A percentile compares a stretch with the other conserved stretches of the same genome.
phyloP scores from a whole-genome alignment of 2,113 vertebrate genomes.

The Sardina pilchardus region DNA sequence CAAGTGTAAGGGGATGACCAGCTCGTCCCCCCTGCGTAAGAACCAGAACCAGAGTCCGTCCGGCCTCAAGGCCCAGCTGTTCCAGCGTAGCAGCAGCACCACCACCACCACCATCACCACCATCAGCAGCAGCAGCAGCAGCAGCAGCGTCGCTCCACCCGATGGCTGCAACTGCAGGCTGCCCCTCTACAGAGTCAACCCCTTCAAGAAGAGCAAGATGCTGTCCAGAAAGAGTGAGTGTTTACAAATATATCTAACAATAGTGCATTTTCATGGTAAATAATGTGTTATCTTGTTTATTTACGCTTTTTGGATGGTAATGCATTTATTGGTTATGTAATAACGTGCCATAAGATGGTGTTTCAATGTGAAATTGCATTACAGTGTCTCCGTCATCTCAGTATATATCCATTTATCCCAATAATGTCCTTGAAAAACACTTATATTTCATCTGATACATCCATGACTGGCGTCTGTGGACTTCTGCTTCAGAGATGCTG shows the following conservation, averaged over 20 bases:
- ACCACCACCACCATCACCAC: conserved; percentile 19
- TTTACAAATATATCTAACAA: background rate
- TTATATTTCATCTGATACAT: background rate
- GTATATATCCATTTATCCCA: too few relatives aligned
- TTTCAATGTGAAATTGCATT: too few relatives aligned
- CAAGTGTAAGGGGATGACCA: conserved; percentile 82
- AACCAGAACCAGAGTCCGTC: conserved; percentile 59
- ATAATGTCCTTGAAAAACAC: background rate
- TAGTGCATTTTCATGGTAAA: background rate
- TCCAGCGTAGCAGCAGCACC: conserved; percentile 47
- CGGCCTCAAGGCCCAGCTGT: conserved; percentile 80
- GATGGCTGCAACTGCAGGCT: conserved; percentile 78
- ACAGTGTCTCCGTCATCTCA: too few relatives aligned
- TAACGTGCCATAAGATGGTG: too few relatives aligned
- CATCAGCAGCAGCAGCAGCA: background rate
- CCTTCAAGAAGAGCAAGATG: conserved; percentile 78
- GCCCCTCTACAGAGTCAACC: conserved; percentile 67
- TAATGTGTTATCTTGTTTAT: background rate
- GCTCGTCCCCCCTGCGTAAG: conserved; percentile 48
- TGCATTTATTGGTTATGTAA: too few relatives aligned
- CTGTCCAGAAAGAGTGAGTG: conserved; percentile 89
- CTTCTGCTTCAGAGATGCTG: too few relatives aligned
- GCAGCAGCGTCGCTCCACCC: background rate
- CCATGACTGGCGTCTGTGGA: background rate
- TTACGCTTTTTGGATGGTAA: background rate